Percentiles rank a stretch among this genome's conserved stretches.
Evolutionary conservation across 2,888 invertebrate species (phyloP).

Genomic region (Melanostoma mellinum): DNA sequence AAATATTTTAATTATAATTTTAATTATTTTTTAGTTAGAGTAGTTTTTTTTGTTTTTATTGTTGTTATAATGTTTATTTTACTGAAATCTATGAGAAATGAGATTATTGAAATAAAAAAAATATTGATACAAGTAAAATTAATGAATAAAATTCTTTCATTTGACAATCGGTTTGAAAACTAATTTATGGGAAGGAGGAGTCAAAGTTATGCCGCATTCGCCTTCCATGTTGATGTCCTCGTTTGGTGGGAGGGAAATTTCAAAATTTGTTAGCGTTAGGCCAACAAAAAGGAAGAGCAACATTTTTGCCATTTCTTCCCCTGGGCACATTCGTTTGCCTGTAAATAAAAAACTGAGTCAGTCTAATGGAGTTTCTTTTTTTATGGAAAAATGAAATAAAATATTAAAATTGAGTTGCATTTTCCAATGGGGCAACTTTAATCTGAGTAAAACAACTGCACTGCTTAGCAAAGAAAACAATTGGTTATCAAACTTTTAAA

Average conservation of each 20-base stretch:
- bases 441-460: no score
- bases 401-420: no score
- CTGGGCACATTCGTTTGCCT: conserved; percentile 93
- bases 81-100: conserved; percentile 24
- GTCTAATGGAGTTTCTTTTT: background rate
- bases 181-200: conserved; percentile 85
- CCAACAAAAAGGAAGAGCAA: conserved; percentile 86
- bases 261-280: conserved; percentile 85
- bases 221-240: conserved; percentile 85
- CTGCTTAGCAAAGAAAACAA: no score
- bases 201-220: conserved; percentile 88
- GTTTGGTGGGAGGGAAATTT: conserved; percentile 80
- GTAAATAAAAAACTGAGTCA: conserved; percentile 67
- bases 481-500: no score
- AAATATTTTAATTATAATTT: conserved; percentile 24
- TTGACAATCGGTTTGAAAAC: conserved; percentile 66
- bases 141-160: conserved; percentile 43
- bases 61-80: conserved; percentile 64
- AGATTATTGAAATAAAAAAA: conserved; percentile 64
- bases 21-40: no score
- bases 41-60: conserved; percentile 56
- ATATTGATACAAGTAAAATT: conserved; percentile 51
- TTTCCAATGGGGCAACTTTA: no score
- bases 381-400: background rate
- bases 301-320: conserved; percentile 92